Evolutionary conservation across 2,113 vertebrate genomes (phyloP), one percentile per base, ranked within the genome.

Genomic region (Macrotis lagotis): DNA sequence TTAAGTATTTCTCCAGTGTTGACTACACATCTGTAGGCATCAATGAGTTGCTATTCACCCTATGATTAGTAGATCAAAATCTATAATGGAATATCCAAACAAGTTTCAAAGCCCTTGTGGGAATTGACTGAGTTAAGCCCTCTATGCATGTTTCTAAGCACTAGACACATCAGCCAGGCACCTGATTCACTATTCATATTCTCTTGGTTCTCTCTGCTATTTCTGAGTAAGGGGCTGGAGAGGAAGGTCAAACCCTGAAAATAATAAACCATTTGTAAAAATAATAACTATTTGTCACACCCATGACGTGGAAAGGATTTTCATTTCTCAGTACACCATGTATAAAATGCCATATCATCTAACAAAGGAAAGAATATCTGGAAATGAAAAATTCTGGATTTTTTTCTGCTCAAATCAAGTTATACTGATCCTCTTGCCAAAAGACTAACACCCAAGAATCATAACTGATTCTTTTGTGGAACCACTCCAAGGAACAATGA

Each of bases 391-490:
- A 91, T 25, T 95, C 14, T 50, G 25, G 89, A 3, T 91, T 95
- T 94, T 94, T 97, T 97, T 95, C 96, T 93, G 48, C 95, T 96
- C 88, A 97, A 93, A 93, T 55, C 28, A 52, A 92, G 66, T 93
- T 92, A 92, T 91, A 94, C 95, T 95, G 91, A 98, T 96, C 89
- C 49, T 51, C 14, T 97, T 95, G 83, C 91, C 95, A 96, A 91
- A 97, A 8, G 37, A 97, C 91, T 59, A 93, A 91, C 37, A 97
- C 91, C 52, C 50, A 51, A 88, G 11, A 94, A 44, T 90, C 5
- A 90, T 10, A 92, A 22, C 1, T 90, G 8, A 0, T 47, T 92
- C 10, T 91, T 97, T 96, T 97, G 96, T 96, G 93, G 95, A 91
- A 48, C 89, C 90, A 92, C 48, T 97, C 53, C 22, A 96, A 88